phyloP scores from a whole-genome alignment of 2,113 vertebrate species.

The Calidris pygmaea region DNA sequence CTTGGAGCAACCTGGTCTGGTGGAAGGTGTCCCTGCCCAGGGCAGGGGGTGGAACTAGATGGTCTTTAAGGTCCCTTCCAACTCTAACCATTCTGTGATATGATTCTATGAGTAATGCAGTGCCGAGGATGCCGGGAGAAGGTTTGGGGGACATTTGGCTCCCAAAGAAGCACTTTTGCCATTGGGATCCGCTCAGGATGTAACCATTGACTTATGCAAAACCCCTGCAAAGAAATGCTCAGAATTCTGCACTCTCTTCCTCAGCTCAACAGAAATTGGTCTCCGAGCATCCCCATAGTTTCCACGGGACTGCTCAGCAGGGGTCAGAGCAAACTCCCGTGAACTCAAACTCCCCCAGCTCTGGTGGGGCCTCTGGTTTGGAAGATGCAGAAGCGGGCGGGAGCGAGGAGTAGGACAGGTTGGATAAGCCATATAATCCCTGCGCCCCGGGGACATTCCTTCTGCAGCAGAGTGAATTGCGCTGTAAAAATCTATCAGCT shows the following conservation, averaged over 20 bases:
- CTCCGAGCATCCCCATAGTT: neutral
- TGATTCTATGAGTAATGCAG: neutral
- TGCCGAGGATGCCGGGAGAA: neutral
- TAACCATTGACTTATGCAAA: neutral
- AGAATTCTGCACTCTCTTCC: neutral
- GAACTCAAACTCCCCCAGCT: accelerated
- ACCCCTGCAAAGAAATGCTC: neutral
- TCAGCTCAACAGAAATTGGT: neutral
- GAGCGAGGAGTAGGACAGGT: neutral
- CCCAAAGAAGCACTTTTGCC: neutral
- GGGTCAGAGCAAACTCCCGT: neutral
- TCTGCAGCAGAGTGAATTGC: neutral
- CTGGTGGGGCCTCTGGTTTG: neutral
- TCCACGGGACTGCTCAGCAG: neutral
- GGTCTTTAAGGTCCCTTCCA: neutral
- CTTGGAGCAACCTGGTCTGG: neutral
- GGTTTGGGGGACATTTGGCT: neutral
- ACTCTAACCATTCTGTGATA: neutral
- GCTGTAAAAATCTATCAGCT: neutral
- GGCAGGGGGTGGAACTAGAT: neutral
- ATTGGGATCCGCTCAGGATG: neutral
- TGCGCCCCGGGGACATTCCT: neutral
- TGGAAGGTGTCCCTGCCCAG: neutral
- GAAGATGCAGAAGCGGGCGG: neutral
- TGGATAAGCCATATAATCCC: neutral